phyloP scores from a whole-genome alignment of 2,113 vertebrate species.

The Nothobranchius furzeri region DNA sequence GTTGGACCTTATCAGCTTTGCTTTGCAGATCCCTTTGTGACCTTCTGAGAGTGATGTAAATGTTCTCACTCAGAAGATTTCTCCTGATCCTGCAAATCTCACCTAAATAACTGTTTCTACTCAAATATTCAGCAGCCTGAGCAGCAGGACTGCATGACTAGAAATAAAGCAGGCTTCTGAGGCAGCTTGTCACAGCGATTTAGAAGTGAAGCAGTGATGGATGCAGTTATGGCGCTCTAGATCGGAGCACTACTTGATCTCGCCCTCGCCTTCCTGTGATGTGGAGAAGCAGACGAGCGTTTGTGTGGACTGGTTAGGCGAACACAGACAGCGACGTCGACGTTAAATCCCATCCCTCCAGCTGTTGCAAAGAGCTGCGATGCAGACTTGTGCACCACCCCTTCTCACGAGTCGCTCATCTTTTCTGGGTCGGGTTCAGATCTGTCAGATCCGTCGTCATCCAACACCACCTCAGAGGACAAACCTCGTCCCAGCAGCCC shows the following conservation, averaged over 20 bases:
- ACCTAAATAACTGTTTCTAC: conserved; percentile 34
- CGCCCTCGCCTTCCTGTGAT: conserved; percentile 63
- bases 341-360: conserved; percentile 17
- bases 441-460: conserved; percentile 57
- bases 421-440: conserved; percentile 40
- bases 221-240: conserved; percentile 46
- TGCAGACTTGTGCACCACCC: background rate
- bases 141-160: conserved; percentile 34
- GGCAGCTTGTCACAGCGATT: conserved; percentile 66
- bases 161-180: conserved; percentile 63
- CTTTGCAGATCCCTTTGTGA: conserved; percentile 6
- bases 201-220: conserved; percentile 54
- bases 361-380: background rate
- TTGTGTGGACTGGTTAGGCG: conserved; percentile 10
- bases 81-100: conserved; percentile 49
- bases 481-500: conserved; percentile 37
- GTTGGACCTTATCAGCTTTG: conserved; percentile 1
- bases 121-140: conserved; percentile 52
- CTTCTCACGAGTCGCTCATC: conserved; percentile 2
- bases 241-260: conserved; percentile 45
- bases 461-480: conserved; percentile 45
- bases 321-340: conserved; percentile 6
- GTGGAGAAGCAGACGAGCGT: conserved; percentile 13
- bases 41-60: conserved; percentile 29
- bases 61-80: conserved; percentile 37